Evolutionary conservation across 2,113 vertebrate species (phyloP), one percentile per base, ranked within the genome.

Genomic region (Eubucco bourcierii): DNA sequence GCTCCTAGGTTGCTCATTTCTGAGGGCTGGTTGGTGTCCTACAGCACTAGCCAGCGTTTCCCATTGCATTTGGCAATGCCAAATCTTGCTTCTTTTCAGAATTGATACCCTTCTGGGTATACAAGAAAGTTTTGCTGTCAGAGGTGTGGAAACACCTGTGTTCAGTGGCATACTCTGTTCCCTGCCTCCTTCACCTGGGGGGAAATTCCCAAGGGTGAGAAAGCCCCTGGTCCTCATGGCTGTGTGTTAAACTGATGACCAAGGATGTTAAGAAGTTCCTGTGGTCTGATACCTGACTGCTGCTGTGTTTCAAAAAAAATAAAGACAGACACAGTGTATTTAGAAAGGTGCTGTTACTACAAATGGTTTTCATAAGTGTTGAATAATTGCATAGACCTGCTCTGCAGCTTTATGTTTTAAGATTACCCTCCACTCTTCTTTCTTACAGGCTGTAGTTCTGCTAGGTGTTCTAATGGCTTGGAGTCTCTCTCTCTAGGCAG

Each of bases 231-330:
- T 11, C 39, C 17, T 19, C 10, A 46, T 94, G 73, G 92, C 82
- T 96, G 95, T 94, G 95, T 94, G 91, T 92, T 96, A 90, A 96
- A 95, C 58, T 70, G 53, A 39, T 25, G 25, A 46, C 37, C 68
- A 90, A 90, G 92, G 87, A 93, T 95, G 74, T 78, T 85, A 73
- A 68, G 65, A 65, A 97, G 85, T 52, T 28, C 81, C 64, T 91
- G 84, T 25, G 39, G 44, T 91, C 85, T 95, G 47, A 85, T 88
- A 41, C 9, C 6, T 83, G 95, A 95, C 86, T 97, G 85, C 77
- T 90, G 66, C 93, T 88, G 88, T 77, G 86, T 73, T 93, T 41
- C 15, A 41, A 41, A 24, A 52, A 52, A 91, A 95, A n/a, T n/a
- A n/a, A 94, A 93, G 61, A 86, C 47, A 67, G 64, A 86, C 52